Evolutionary conservation across 2,888 invertebrate species (phyloP).

Genomic region (Hemithea aestivaria): DNA sequence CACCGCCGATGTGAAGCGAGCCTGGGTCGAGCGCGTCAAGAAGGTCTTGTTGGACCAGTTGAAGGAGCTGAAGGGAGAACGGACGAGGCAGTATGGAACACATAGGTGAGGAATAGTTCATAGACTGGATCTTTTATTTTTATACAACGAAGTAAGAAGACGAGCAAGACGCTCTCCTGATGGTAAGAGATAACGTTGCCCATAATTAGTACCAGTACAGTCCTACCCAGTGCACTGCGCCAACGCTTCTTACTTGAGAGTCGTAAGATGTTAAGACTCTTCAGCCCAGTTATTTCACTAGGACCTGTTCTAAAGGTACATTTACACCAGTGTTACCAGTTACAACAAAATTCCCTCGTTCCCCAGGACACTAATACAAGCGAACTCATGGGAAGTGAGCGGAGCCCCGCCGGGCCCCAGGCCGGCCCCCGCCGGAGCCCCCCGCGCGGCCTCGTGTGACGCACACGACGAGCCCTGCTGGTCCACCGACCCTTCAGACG

Average conservation of each 20-base stretch:
- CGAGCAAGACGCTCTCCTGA: too few relatives aligned
- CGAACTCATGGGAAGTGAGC: conserved; percentile 84
- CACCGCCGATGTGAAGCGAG: conserved; percentile 90
- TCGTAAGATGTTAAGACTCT: too few relatives aligned
- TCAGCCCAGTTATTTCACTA: too few relatives aligned
- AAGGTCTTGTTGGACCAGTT: conserved; percentile 93
- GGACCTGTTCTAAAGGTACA: too few relatives aligned
- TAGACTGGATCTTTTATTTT: too few relatives aligned
- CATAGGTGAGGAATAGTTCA: too few relatives aligned
- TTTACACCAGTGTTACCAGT: too few relatives aligned
- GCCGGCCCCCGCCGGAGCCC: conserved; percentile 34
- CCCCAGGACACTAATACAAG: conserved; percentile 84
- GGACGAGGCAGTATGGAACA: conserved; percentile 83
- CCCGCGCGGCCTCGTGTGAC: conserved; percentile 62
- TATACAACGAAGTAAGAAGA: too few relatives aligned
- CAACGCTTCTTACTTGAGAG: too few relatives aligned
- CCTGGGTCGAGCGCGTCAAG: conserved; percentile 96
- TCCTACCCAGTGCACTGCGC: too few relatives aligned
- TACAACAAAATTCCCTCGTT: not conserved
- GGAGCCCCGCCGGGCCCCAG: conserved; percentile 17
- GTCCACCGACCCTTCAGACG: conserved; percentile 95
- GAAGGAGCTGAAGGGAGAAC: conserved; percentile 90
- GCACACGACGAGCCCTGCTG: conserved; percentile 88
- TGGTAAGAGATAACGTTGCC: too few relatives aligned
- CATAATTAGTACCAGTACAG: too few relatives aligned